Base-by-base conservation (phyloP, 2,113 vertebrate species). In the Prunella himalayana region DNA sequence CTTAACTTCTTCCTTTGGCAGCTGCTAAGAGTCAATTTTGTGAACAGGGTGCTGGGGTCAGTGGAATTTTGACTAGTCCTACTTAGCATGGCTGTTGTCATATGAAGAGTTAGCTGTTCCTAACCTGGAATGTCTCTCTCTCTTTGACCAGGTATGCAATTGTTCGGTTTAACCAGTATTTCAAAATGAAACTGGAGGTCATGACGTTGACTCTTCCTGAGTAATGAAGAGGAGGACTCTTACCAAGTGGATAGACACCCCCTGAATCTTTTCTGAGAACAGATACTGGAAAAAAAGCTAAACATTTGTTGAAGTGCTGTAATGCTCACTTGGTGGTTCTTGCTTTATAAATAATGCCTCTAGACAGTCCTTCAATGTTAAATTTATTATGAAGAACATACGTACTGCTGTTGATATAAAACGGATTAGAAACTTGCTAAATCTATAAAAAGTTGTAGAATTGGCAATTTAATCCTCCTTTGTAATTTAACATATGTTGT, bases 81-180 rank as follows among this genome's bases (percentile, higher is more conserved):
- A 1, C 42, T 42, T 70, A 14, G 47, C 5, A 1, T 41, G 22
- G 16, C 30, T 91, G 30, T 50, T 61, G 39, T 54, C 7, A 5
- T 33, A 3, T 23, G 65, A 70, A 37, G 22, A 22, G 44, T 88
- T 78, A 41, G 5, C 37, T 85, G 39, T 53, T 91, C 68, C 85
- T 95, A 50, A 93, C 72, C 88, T 57, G 5, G 69, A 47, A 44
- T 86, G 30, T 96, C 21, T 45, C 86, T 91, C 61, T 60, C 88
- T 88, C 56, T 89, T 69, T 96, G 44, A 23, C 51, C 88, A 99
- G 99, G 97, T 99, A 99, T 71, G 99, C 99, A 71, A 96, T 99
- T 95, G 98, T 99, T 90, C 99, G 99, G 83, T 99, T 99, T 96
- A 99, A 98, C 97, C 99, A 99, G 90, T 99, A 99, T 97, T 99